These are phyloP conservation scores for Intellagama lesueurii DNA, from an alignment of 2,797 vertebrate species.

Conservation along the genomic window DNA sequence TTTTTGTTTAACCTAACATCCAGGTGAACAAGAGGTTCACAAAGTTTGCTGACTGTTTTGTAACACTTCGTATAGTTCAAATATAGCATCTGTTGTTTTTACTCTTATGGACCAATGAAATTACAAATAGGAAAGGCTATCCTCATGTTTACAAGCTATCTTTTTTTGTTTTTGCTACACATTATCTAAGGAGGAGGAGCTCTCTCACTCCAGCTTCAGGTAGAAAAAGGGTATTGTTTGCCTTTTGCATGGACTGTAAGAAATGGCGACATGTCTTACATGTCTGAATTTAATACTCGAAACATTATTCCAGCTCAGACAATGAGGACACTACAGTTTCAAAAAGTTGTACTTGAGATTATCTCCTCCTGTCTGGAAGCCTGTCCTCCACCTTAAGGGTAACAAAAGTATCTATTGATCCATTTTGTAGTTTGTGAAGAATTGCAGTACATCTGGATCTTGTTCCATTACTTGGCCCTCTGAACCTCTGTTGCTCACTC, in stretches of 20 bases:
- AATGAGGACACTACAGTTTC: neutral
- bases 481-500: neutral
- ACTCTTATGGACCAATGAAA: too few species aligned
- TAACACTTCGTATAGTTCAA: too few species aligned
- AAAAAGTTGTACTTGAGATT: neutral
- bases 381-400: neutral
- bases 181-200: too few species aligned
- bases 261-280: neutral
- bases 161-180: too few species aligned
- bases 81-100: too few species aligned
- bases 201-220: neutral
- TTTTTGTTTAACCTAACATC: too few species aligned
- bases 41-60: too few species aligned
- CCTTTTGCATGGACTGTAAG: neutral
- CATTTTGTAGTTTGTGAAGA: neutral
- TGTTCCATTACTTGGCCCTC: neutral
- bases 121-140: too few species aligned
- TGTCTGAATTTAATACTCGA: neutral
- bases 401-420: neutral
- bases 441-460: neutral
- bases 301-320: neutral
- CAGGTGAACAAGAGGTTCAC: too few species aligned
- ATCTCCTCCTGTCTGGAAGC: neutral
- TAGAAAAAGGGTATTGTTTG: neutral
- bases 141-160: too few species aligned